Evolutionary conservation across 2,113 vertebrate genomes (phyloP).

Genomic region (Cinclus mexicanus): DNA sequence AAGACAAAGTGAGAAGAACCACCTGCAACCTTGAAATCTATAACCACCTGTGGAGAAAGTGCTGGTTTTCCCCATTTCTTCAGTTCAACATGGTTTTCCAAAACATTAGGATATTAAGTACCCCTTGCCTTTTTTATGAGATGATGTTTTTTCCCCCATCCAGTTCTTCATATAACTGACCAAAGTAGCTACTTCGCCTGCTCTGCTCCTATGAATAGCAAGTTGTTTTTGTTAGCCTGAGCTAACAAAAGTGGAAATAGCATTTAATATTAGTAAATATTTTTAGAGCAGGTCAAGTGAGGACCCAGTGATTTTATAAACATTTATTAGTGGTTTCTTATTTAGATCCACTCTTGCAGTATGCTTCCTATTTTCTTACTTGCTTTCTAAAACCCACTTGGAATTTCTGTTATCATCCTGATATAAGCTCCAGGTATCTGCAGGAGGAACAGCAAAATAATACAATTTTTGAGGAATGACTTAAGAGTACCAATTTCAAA

Average conservation of each 20-base stretch:
- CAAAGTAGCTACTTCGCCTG: constrained; percentile 1
- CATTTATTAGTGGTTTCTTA: not conserved
- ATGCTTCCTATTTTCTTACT: not conserved
- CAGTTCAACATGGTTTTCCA: not conserved
- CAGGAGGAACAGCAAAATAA: not conserved
- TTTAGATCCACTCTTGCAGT: not conserved
- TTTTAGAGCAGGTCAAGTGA: constrained; percentile 43
- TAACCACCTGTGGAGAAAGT: not conserved
- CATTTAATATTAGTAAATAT: not conserved
- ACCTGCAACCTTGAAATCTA: not conserved
- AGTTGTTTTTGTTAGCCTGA: constrained; percentile 15
- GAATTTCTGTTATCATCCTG: not conserved
- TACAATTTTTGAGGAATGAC: not conserved
- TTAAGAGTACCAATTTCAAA: not conserved
- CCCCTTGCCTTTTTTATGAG: not conserved
- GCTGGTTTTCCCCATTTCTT: not conserved
- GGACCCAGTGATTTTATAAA: not conserved
- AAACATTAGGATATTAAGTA: not conserved
- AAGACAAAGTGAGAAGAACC: not conserved
- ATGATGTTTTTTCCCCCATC: not conserved
- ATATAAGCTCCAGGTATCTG: not conserved
- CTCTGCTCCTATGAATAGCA: not conserved
- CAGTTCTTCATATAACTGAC: not conserved
- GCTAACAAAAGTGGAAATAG: constrained; percentile 18
- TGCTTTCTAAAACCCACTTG: not conserved